Evolutionary conservation across 2,888 invertebrate genomes (phyloP), one percentile per base, ranked within the genome.

Genomic region (Troglohyphantes excavatus): DNA sequence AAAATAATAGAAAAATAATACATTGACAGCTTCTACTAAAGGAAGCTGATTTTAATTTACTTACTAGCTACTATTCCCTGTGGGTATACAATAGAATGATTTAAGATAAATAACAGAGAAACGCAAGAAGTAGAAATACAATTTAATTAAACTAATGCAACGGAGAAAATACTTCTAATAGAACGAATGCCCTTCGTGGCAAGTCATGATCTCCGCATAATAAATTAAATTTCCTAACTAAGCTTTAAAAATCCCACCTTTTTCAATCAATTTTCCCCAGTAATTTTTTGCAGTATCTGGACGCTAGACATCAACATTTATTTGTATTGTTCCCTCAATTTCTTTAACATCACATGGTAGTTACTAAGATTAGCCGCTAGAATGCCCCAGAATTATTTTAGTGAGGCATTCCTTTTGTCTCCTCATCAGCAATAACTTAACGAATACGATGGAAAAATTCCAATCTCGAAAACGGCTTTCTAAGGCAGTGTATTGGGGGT

Each of bases 281-380:
- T 27, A 61, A 27, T 59, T 53, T 68, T 86, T 78, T 86, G 27
- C 61, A 59, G 39, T 23, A 43, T 21, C 68, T 43, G 76, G 85
- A 85, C 85, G 27, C 53, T 53, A 76, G 76, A 53, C 68, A 23
- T 19, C 75, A 33, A 85, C 68, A 70, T 67, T 70, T 78, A 68
- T 68, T 78, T 86, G 76, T 86, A 78, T 86, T 86, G 85, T 78
- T 19, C 19, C 75, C 53, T 67, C 75, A 84, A 84, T 84, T 84
- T 75, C 65, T 86, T 86, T 86, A 33, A 39, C 70, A 29, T 39
- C 33, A 76, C 76, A 75, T 76, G 33, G 53, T 85, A 85, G 78
- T 86, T 78, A 75, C 67, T 46, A 75, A 67, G 68, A 78, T 86
- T 86, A 78, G 59, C 68, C 33, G 59, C 68, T 61, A 68, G 78